Percentiles rank a stretch among this genome's conserved stretches.
phyloP scores from a whole-genome alignment of 2,888 invertebrate genomes.

The Ommatoiulus sabulosus region DNA sequence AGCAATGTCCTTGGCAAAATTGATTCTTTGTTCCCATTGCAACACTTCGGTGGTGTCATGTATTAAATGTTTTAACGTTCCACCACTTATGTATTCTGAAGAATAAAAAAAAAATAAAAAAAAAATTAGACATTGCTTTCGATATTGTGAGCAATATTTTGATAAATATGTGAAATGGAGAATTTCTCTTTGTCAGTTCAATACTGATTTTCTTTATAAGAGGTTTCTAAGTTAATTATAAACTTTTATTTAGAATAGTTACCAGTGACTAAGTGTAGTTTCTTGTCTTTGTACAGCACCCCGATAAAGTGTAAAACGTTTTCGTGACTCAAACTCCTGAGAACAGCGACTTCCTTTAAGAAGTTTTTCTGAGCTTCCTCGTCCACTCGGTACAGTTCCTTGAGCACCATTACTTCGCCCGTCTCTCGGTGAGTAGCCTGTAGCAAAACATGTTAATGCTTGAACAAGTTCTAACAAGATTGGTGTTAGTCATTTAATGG shows the following conservation, averaged over 20 bases:
- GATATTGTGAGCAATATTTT: too few species aligned
- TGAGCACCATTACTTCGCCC: constrained; percentile 94
- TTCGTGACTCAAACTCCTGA: constrained; percentile 87
- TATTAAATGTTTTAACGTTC: constrained; percentile 86
- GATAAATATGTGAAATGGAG: too few species aligned
- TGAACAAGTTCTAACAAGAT: too few species aligned
- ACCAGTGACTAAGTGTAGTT: constrained; percentile 86
- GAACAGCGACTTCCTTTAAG: constrained; percentile 93
- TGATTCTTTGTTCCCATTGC: constrained; percentile 83
- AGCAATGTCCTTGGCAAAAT: constrained; percentile 91
- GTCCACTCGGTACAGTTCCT: constrained; percentile 91
- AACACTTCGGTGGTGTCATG: constrained; percentile 78
- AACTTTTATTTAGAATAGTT: background rate
- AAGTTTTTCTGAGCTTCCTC: constrained; percentile 95
- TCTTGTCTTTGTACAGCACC: constrained; percentile 91
- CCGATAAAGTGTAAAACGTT: constrained; percentile 93
- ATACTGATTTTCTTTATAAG: too few species aligned
- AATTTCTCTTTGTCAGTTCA: too few species aligned
- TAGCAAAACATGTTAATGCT: constrained; percentile 58
- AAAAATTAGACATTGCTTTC: background rate
- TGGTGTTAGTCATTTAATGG: too few species aligned
- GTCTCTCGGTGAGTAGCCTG: constrained; percentile 92
- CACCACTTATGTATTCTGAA: constrained; percentile 89
- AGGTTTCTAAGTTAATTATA: background rate
- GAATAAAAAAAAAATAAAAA: background rate